Base-by-base conservation (phyloP, 1,140 invertebrate genomes). In the Lordiphosa mommai region DNA sequence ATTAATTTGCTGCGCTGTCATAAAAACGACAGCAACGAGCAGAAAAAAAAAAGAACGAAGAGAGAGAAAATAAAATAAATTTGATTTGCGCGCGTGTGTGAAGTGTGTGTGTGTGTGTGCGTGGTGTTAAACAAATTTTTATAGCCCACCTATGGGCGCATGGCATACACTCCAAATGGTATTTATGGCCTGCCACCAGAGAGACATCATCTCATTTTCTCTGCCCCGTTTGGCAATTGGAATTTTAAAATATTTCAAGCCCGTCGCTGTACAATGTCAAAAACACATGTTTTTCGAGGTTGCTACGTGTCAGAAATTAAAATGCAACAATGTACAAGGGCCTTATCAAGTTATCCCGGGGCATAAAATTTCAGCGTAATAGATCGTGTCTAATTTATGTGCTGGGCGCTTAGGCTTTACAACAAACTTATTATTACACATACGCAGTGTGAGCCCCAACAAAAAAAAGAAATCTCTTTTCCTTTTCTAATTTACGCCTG, bases 241-340 rank as follows among this genome's bases (percentile, higher is more conserved):
- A 43, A 43, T 43, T 43, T 43, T 29, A 43, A 43, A 43, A 43
- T 43, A 23, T 43, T 48, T 48, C 46, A 48, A 32, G 13, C 32
- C 13, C 12, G 23, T n/a, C 10, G 13, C 33, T 43, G 40, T 29
- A 34, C 61, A 72, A 72, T 82, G 72, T 58, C 77, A 72, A 69
- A 37, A 72, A 61, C 76, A 84, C 67, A 66, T 82, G 71, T 72
- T 73, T 66, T 41, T 46, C 36, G 51, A 36, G 49, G 43, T 48
- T 20, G 56, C 57, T 70, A 85, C 77, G 79, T 85, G 77, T 84
- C 77, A 84, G 77, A 82, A 84, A 84, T 84, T 77, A 77, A 84
- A 72, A 85, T 30, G 23, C 10, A 30, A 14, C 56, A 30, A 33
- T 49, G n/a, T 33, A 9, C 17, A 13, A 30, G 32, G 7, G 41